Evolutionary conservation across 2,888 invertebrate species (phyloP).

Genomic region (Drosophila macrothrix): DNA sequence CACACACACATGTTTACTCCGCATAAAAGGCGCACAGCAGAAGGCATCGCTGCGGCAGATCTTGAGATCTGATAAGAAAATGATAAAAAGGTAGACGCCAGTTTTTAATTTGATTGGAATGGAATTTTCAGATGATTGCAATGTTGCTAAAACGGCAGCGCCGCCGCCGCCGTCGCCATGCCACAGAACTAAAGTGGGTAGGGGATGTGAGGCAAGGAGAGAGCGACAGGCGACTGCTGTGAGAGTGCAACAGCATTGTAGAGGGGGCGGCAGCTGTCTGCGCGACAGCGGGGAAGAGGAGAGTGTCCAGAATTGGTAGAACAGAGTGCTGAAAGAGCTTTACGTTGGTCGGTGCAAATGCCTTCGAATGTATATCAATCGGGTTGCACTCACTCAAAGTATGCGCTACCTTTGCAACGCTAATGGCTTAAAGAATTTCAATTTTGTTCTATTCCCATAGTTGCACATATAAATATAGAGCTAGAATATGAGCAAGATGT

Average conservation of each 20-base stretch:
- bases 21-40: conserved; percentile 67
- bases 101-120: conserved; percentile 85
- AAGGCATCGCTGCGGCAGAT: conserved; percentile 83
- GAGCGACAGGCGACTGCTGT: conserved; percentile 57
- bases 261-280: conserved; percentile 37
- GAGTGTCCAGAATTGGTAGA: conserved; percentile 8
- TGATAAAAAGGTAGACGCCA: conserved; percentile 85
- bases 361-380: conserved; percentile 17
- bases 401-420: conserved; percentile 17
- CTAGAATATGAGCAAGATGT: background rate
- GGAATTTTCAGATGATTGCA: conserved; percentile 82
- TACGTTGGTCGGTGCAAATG: conserved; percentile 45
- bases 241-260: conserved; percentile 49
- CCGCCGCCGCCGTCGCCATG: conserved; percentile 62
- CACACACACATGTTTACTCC: conserved; percentile 18
- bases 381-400: conserved; percentile 20
- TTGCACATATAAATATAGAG: background rate
- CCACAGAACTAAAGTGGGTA: conserved; percentile 1
- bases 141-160: conserved; percentile 80
- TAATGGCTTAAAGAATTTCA: background rate
- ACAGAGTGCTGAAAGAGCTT: conserved; percentile 55
- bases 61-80: conserved; percentile 84
- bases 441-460: background rate
- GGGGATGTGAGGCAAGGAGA: background rate
- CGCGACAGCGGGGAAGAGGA: background rate